A percentile compares a stretch with the other conserved stretches of the same genome.
phyloP scores from a whole-genome alignment of 2,888 invertebrate species.

The Omphaloscelis lunosa region DNA sequence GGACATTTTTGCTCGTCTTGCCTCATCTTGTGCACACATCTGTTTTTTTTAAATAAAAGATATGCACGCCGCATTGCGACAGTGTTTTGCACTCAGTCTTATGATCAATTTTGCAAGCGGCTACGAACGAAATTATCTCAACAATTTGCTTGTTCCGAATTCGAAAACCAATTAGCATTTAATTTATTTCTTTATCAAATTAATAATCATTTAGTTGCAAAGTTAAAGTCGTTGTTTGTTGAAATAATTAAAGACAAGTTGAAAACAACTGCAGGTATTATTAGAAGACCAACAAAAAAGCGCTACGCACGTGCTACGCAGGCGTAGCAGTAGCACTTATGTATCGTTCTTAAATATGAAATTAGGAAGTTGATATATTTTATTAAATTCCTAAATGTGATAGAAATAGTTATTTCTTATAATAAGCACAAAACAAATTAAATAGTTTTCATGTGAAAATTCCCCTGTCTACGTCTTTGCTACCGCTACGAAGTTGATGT shows the following conservation, averaged over 20 bases:
- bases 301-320: constrained; percentile 50
- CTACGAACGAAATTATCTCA: constrained; percentile 13
- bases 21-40: constrained; percentile 55
- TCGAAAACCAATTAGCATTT: constrained; percentile 25
- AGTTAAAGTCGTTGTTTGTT: constrained; percentile 17
- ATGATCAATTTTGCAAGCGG: constrained; percentile 27
- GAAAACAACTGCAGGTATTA: not conserved
- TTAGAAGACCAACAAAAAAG: constrained; percentile 4
- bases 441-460: constrained; percentile 1
- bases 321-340: constrained; percentile 49
- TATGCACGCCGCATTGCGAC: constrained; percentile 53
- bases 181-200: constrained; percentile 20
- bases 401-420: not conserved
- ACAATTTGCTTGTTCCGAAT: constrained; percentile 16
- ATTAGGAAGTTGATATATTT: not conserved
- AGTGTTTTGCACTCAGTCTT: constrained; percentile 39
- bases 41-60: constrained; percentile 35
- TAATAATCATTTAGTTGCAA: constrained; percentile 19
- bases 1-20: constrained; percentile 66
- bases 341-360: not conserved
- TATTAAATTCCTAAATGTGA: not conserved
- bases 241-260: constrained; percentile 6
- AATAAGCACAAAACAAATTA: not conserved
- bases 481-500: constrained; percentile 30
- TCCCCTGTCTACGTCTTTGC: constrained; percentile 17